phyloP scores from a whole-genome alignment of 2,888 invertebrate genomes.

The Amiota minor region DNA sequence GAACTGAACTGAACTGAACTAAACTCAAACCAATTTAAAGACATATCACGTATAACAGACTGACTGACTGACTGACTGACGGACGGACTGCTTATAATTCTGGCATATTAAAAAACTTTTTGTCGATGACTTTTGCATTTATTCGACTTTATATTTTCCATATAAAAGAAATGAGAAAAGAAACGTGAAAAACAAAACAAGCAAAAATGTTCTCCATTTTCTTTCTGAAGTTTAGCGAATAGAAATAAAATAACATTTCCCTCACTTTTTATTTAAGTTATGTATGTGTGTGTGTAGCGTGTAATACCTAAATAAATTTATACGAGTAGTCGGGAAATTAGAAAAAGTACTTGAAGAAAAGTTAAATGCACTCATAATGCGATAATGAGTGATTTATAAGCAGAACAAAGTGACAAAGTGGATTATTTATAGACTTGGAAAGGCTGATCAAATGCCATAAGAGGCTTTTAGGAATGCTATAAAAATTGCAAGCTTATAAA shows the following conservation, averaged over 20 bases:
- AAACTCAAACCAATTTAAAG: slow-evolving; percentile 31
- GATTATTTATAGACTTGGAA: slow-evolving; percentile 2
- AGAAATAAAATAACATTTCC: too few relatives aligned
- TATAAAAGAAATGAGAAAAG: too few relatives aligned
- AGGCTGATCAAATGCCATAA: too few relatives aligned
- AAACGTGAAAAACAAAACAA: too few relatives aligned
- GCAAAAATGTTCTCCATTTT: too few relatives aligned
- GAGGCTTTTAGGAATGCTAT: too few relatives aligned
- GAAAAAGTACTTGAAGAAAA: slow-evolving; percentile 15
- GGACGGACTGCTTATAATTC: slow-evolving; percentile 67
- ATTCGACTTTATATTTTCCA: slow-evolving; percentile 44
- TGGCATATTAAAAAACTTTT: slow-evolving; percentile 66
- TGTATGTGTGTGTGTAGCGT: too few relatives aligned
- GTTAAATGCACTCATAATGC: neutral
- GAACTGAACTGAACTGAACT: neutral
- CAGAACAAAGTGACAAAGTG: neutral
- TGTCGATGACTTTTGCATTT: slow-evolving; percentile 67
- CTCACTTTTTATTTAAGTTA: too few relatives aligned
- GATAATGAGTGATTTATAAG: slow-evolving; percentile 17
- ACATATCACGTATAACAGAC: slow-evolving; percentile 62
- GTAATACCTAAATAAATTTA: slow-evolving; percentile 17
- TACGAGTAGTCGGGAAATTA: slow-evolving; percentile 10
- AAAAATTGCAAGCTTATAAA: too few relatives aligned
- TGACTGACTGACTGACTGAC: slow-evolving; percentile 47
- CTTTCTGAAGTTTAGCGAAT: too few relatives aligned